Percentiles rank a stretch among this genome's conserved stretches.
Evolutionary conservation across 2,888 invertebrate species (phyloP).

Genomic region (Acrobasis repandana): DNA sequence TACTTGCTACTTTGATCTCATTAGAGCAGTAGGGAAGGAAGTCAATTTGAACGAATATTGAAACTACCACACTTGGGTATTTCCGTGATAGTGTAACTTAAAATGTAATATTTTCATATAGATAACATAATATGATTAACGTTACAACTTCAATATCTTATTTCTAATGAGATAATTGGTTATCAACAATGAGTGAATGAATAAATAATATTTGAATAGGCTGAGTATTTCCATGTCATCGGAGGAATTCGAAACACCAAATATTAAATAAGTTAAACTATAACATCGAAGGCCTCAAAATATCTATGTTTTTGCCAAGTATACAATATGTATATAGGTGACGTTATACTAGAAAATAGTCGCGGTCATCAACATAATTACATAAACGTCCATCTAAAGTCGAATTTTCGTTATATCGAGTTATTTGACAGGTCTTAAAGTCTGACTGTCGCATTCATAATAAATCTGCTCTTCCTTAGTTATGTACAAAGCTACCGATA

Average conservation of each 20-base stretch:
- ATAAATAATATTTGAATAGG: not conserved
- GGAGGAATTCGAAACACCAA: slow-evolving; percentile 15
- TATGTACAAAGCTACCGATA: no score
- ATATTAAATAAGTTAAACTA: not conserved
- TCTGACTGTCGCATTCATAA: not conserved
- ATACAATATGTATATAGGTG: not conserved
- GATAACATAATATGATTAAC: no score
- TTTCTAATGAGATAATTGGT: no score
- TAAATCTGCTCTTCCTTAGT: no score
- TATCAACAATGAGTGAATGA: not conserved
- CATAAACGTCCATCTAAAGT: slow-evolving; percentile 45
- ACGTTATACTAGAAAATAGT: not conserved
- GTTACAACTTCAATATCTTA: no score
- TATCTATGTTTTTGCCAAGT: slow-evolving; percentile 1
- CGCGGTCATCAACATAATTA: slow-evolving; percentile 2
- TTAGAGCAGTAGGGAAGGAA: slow-evolving; percentile 14
- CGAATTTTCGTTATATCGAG: slow-evolving; percentile 22
- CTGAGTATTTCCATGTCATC: slow-evolving; percentile 1
- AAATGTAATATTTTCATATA: not conserved
- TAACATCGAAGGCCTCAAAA: slow-evolving; percentile 15
- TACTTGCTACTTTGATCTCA: slow-evolving; percentile 16
- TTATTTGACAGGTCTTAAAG: not conserved
- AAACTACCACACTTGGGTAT: not conserved
- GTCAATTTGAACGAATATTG: slow-evolving; percentile 9
- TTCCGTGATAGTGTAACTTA: not conserved